Percentiles rank a stretch among this genome's conserved stretches.
phyloP scores from a whole-genome alignment of 2,888 invertebrate species.

The Eupithecia tripunctaria region DNA sequence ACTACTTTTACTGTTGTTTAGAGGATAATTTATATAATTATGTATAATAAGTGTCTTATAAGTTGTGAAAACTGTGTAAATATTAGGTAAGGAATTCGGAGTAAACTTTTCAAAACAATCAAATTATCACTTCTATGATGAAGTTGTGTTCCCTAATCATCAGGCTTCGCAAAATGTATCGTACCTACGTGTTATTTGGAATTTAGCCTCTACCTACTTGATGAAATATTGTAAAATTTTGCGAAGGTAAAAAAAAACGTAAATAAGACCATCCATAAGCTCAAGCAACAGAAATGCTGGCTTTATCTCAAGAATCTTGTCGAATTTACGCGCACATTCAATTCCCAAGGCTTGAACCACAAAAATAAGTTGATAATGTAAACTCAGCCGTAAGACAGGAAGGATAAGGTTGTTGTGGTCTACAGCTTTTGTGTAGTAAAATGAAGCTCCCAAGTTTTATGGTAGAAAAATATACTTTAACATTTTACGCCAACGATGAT shows the following conservation, averaged over 20 bases:
- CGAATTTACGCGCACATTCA: constrained; percentile 56
- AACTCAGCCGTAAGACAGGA: constrained; percentile 32
- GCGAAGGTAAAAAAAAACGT: constrained; percentile 19
- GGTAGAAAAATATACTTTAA: constrained; percentile 48
- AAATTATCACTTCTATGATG: not conserved
- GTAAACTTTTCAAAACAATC: no score
- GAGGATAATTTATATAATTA: no score
- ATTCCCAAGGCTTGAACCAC: constrained; percentile 45
- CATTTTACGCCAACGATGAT: constrained; percentile 56
- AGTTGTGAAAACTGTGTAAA: not conserved
- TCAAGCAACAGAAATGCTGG: constrained; percentile 37
- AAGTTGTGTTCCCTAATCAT: not conserved
- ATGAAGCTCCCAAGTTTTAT: constrained; percentile 41
- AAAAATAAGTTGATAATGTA: constrained; percentile 16
- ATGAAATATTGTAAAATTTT: constrained; percentile 4
- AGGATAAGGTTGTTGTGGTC: constrained; percentile 31
- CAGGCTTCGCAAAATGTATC: not conserved
- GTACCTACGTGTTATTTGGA: not conserved
- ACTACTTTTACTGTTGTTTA: no score
- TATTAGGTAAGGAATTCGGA: no score
- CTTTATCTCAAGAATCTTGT: constrained; percentile 51
- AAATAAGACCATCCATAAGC: constrained; percentile 25
- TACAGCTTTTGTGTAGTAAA: constrained; percentile 20
- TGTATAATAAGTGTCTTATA: no score
- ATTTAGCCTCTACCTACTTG: not conserved